Percentiles rank a stretch among this genome's conserved stretches.
phyloP scores from a whole-genome alignment of 2,113 vertebrate genomes.

The Leptocoma aspasia region DNA sequence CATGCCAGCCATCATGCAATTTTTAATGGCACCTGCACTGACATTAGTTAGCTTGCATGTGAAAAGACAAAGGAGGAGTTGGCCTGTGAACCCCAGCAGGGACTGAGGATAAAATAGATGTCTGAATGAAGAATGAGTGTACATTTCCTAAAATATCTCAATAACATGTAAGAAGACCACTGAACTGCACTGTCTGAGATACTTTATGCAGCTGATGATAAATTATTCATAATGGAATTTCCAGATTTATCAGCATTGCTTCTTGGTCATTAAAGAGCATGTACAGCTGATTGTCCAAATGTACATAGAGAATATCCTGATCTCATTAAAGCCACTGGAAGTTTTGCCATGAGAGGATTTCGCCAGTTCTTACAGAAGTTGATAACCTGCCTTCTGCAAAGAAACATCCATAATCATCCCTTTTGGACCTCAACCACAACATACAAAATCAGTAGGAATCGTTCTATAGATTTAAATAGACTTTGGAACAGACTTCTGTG shows the following conservation, averaged over 20 bases:
- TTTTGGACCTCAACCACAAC: not conserved
- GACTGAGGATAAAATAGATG: not conserved
- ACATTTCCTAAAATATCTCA: not conserved
- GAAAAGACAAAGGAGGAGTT: not conserved
- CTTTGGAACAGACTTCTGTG: not conserved
- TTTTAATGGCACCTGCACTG: not conserved
- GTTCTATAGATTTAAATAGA: not conserved
- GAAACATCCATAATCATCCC: not conserved
- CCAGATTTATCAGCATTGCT: not conserved
- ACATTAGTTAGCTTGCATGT: not conserved
- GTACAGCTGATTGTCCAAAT: not conserved
- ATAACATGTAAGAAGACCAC: not conserved
- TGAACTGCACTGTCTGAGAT: not conserved
- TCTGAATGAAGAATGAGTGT: not conserved
- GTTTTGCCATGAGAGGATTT: not conserved
- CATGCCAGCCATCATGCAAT: not conserved
- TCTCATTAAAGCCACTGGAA: not conserved
- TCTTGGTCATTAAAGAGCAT: not conserved
- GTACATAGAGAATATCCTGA: not conserved
- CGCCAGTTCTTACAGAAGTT: not conserved
- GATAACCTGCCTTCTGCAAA: not conserved
- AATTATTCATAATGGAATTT: not conserved
- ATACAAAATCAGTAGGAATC: not conserved
- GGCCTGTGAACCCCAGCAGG: not conserved
- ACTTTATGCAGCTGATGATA: not conserved